phyloP scores from a whole-genome alignment of 2,797 vertebrate species.

The Tarsius wallacei region DNA sequence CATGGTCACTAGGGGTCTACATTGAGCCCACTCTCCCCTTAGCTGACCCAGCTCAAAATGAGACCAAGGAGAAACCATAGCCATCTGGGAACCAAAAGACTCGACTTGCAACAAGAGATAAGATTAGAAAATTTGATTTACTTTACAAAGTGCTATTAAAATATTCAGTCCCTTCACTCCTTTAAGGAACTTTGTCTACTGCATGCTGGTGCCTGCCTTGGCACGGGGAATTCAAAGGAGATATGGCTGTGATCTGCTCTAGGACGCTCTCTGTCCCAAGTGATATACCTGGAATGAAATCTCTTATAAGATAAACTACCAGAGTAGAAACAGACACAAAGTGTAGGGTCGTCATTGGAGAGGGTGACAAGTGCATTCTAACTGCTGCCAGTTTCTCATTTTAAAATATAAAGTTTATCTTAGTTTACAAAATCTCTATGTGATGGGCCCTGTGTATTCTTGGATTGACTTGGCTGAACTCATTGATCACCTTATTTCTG shows the following conservation, averaged over 20 bases:
- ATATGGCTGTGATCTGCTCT: not conserved
- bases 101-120: not conserved
- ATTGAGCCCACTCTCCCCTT: not conserved
- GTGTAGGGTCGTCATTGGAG: not conserved
- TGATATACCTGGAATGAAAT: not conserved
- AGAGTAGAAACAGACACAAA: not conserved
- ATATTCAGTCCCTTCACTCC: not conserved
- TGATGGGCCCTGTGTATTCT: not conserved
- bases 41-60: not conserved
- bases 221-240: not conserved
- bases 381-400: not conserved
- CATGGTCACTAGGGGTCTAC: not conserved
- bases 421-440: not conserved
- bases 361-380: not conserved
- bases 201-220: not conserved
- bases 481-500: not conserved
- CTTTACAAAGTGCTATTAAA: constrained; percentile 1
- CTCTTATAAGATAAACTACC: not conserved
- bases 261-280: not conserved
- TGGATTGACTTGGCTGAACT: not conserved
- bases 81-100: not conserved
- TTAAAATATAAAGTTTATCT: constrained; percentile 22
- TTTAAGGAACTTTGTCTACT: not conserved
- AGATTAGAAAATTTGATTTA: not conserved
- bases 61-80: not conserved